These are phyloP conservation scores for Chaetops frenatus DNA, from an alignment of 2,113 vertebrate genomes.

Conservation along the genomic window DNA sequence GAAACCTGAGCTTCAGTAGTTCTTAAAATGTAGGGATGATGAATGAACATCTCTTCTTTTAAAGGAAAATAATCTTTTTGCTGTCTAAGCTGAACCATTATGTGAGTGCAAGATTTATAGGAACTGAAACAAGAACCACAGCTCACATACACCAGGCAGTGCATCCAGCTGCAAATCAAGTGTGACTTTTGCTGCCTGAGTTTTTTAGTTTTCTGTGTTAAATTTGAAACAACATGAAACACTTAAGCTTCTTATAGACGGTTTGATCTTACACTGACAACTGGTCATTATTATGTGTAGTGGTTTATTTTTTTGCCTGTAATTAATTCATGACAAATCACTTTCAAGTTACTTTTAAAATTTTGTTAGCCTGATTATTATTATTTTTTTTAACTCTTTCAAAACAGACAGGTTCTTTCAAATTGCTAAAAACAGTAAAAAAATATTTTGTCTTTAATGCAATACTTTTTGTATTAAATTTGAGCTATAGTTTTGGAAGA, in stretches of 20 bases:
- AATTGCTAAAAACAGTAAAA: neutral
- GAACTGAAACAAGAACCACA: neutral
- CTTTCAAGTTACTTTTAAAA: neutral
- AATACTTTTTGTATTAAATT: neutral
- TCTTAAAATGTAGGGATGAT: neutral
- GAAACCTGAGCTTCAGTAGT: neutral
- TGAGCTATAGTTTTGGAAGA: neutral
- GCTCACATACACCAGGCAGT: neutral
- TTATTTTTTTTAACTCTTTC: neutral
- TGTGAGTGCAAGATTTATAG: neutral
- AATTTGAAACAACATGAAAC: neutral
- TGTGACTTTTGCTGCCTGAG: neutral
- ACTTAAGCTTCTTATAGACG: neutral
- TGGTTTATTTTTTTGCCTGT: neutral
- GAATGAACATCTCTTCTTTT: neutral
- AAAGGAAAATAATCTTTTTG: neutral
- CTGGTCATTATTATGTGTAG: neutral
- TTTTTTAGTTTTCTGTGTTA: neutral
- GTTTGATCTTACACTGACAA: neutral
- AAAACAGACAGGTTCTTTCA: neutral
- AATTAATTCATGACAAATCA: neutral
- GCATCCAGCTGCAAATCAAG: neutral
- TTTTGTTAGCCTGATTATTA: neutral
- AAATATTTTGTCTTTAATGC: neutral
- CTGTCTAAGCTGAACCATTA: neutral